phyloP scores from a whole-genome alignment of 2,797 vertebrate species.

The Austrolebias charrua region DNA sequence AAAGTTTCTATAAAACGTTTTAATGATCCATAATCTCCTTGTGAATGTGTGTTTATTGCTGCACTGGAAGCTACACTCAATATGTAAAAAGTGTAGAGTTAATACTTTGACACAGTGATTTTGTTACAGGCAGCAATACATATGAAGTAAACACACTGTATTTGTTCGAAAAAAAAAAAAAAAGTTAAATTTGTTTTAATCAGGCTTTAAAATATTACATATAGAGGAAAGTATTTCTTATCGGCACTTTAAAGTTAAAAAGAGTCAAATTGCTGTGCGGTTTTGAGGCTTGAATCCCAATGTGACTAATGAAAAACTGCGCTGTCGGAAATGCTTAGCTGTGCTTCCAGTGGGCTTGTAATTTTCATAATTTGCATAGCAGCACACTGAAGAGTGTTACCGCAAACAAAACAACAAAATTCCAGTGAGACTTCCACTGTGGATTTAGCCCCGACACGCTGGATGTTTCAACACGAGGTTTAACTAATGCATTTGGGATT shows the following conservation, averaged over 20 bases:
- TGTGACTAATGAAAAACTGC: conserved; percentile 47
- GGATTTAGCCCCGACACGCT: conserved; percentile 13
- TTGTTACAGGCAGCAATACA: conserved; percentile 13
- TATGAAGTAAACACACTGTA: background rate
- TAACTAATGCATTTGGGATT: conserved; percentile 36
- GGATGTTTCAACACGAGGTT: conserved; percentile 34
- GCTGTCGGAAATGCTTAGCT: conserved; percentile 32
- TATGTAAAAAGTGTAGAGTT: conserved; percentile 15
- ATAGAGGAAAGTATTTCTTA: conserved; percentile 12
- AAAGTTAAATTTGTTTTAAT: conserved; percentile 3
- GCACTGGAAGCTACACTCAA: conserved; percentile 13
- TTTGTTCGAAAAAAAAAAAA: conserved; percentile 14
- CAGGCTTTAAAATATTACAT: conserved; percentile 17
- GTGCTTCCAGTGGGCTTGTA: conserved; percentile 38
- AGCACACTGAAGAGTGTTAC: conserved; percentile 31
- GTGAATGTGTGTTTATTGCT: conserved; percentile 46
- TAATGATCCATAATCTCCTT: conserved; percentile 40
- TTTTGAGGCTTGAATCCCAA: conserved; percentile 32
- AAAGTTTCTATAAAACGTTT: conserved; percentile 36
- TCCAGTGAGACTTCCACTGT: conserved; percentile 36
- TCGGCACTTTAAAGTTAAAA: conserved; percentile 13
- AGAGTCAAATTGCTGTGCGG: conserved; percentile 32
- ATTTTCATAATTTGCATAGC: conserved; percentile 46
- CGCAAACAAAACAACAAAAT: conserved; percentile 52
- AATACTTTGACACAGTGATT: background rate